Evolutionary conservation across 2,797 vertebrate genomes (phyloP).

Genomic region (Melanogrammus aeglefinus): DNA sequence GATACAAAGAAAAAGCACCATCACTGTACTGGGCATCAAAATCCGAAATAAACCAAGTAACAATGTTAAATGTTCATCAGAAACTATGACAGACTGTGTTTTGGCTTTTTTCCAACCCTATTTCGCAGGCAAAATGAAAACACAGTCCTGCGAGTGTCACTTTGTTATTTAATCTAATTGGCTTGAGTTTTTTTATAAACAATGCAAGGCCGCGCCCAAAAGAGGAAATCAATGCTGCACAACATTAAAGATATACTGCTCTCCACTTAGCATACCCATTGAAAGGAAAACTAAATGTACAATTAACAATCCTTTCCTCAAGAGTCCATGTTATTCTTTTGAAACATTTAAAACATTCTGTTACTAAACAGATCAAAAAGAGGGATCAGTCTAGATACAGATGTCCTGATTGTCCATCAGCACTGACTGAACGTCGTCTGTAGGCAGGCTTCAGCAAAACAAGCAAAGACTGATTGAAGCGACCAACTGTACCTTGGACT

Average conservation of each 20-base stretch:
- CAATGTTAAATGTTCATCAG: too few relatives aligned
- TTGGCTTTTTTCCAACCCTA: too few relatives aligned
- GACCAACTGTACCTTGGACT: background rate
- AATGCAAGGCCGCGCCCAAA: background rate
- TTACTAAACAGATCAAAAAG: background rate
- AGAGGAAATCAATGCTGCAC: background rate
- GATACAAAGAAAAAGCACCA: too few relatives aligned
- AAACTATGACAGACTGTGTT: too few relatives aligned
- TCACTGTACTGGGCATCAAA: too few relatives aligned
- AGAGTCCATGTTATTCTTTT: background rate
- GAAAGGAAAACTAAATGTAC: background rate
- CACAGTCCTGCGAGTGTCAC: too few relatives aligned
- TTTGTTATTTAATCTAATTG: background rate
- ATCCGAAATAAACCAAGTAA: too few relatives aligned
- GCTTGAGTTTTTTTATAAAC: background rate
- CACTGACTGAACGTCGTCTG: background rate
- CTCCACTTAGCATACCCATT: background rate
- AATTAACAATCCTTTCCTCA: background rate
- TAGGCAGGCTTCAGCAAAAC: background rate
- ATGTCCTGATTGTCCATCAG: background rate
- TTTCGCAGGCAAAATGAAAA: too few relatives aligned
- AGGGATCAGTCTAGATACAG: background rate
- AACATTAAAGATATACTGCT: background rate
- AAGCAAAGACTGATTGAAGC: background rate
- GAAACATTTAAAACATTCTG: background rate